phyloP scores from a whole-genome alignment of 2,113 vertebrate genomes.

The rabbit (Oryctolagus cuniculus) region DNA sequence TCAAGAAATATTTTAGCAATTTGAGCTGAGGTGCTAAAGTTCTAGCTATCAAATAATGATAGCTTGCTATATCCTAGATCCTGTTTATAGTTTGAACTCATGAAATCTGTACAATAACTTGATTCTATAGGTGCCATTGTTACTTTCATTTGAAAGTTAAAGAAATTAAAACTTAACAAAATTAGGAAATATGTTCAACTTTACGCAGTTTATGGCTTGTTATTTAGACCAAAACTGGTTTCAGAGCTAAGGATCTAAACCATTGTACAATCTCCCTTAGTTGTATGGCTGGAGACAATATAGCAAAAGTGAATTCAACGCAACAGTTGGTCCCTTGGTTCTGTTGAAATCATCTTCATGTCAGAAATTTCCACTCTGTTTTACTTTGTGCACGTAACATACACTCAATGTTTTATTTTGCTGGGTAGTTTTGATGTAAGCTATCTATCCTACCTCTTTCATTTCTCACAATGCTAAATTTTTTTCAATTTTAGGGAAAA shows the following conservation, averaged over 20 bases:
- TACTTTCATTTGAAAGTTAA: constrained; percentile 26
- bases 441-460: not conserved
- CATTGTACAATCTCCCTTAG: not conserved
- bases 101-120: not conserved
- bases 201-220: not conserved
- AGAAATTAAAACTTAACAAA: not conserved
- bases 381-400: not conserved
- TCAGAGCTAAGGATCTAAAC: not conserved
- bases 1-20: not conserved
- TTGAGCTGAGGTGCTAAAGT: not conserved
- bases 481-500: not conserved
- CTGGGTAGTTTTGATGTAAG: not conserved
- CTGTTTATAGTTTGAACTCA: not conserved
- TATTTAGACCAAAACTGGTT: not conserved
- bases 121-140: not conserved
- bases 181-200: not conserved
- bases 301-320: not conserved
- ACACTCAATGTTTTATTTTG: not conserved
- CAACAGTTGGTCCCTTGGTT: not conserved
- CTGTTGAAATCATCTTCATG: not conserved
- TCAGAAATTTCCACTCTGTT: not conserved
- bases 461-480: constrained; percentile 3
- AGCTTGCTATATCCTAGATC: not conserved
- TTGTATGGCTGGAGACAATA: not conserved
- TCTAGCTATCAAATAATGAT: constrained; percentile 22